Base-by-base conservation (phyloP, 2,888 invertebrate genomes). In the Agrenia bidenticulata region DNA sequence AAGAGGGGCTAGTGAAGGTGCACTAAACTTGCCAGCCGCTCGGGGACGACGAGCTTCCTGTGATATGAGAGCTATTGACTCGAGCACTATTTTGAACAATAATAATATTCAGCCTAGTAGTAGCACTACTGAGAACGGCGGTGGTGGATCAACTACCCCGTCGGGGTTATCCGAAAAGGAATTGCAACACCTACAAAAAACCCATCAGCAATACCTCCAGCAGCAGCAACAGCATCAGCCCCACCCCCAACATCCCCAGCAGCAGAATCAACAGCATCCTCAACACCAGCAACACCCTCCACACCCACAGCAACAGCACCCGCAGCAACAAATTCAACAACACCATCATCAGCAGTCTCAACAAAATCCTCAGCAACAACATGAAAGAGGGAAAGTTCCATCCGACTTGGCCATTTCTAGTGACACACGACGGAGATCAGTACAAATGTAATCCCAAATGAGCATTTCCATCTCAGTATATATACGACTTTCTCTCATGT, bases 31-130 rank as follows among this genome's bases (percentile, higher is more conserved):
- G 54, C 75, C 75, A 39, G 73, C 63, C 2, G 70, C 66, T 57
- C 63, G 75, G 21, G 72, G 71, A 21, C 60, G 75, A 19, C 41
- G 75, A 59, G 73, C 75, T 59, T 73, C 73, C 60, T 75, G 75
- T 72, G 75, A 75, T 67, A 61, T 75, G 60, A 61, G 75, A 15
- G 65, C 66, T 15, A 67, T 72, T 62, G 72, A 73, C 49, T 64
- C 72, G 17, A 68, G 63, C 37, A 63, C 71, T n/a, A 64, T 70
- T 49, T 49, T 72, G n/a, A 69, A 71, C 53, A 75, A 75, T 64
- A 74, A 74, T 56, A 72, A 67, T 50, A 70, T 71, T 32, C 63
- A 56, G 19, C 17, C 64, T 1, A 58, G 45, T 27, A 60, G 49
- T 27, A 61, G 51, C 26, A 59, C 59, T 13, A 66, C 63, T 26